Conservation (phyloP, 2,113 vertebrate genomes). For the Oenanthe melanoleuca region DNA sequence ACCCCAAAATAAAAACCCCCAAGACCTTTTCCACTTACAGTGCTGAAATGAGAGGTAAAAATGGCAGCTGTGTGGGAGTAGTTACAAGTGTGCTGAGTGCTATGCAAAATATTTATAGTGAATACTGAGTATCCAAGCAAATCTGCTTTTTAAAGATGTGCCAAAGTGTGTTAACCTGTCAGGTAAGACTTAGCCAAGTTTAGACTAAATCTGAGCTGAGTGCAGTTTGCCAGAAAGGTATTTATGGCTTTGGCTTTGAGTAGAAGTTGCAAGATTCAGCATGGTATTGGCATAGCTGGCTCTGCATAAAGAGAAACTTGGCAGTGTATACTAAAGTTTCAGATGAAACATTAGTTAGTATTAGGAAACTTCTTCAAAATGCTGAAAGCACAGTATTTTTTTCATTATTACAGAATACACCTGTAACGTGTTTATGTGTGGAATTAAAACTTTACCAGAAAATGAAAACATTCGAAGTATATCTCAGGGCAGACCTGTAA, state of each 20-base stretch:
- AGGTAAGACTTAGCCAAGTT: slow-evolving; percentile 21
- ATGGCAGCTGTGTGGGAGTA: neutral
- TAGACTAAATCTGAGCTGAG: neutral
- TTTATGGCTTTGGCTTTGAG: slow-evolving; percentile 32
- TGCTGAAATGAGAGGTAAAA: neutral
- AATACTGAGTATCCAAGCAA: neutral
- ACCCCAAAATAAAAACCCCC: neutral
- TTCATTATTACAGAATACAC: neutral
- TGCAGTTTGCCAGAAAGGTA: neutral
- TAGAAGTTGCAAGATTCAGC: slow-evolving; percentile 13
- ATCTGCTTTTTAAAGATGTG: neutral
- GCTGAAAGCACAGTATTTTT: neutral
- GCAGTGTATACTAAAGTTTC: neutral
- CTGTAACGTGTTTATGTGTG: neutral
- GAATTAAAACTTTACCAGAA: neutral
- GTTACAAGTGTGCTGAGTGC: neutral
- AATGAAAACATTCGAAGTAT: neutral
- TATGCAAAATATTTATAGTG: slow-evolving; percentile 13
- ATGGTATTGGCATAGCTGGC: neutral
- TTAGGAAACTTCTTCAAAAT: neutral
- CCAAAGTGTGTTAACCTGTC: neutral
- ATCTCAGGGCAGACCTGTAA: neutral
- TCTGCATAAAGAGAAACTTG: neutral
- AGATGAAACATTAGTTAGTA: neutral
- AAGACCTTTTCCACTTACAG: neutral